A percentile compares a stretch with the other conserved stretches of the same genome.
These are phyloP conservation scores for Leptopilina drosophilae DNA, from an alignment of 2,888 invertebrate genomes.

Conservation along the genomic window DNA sequence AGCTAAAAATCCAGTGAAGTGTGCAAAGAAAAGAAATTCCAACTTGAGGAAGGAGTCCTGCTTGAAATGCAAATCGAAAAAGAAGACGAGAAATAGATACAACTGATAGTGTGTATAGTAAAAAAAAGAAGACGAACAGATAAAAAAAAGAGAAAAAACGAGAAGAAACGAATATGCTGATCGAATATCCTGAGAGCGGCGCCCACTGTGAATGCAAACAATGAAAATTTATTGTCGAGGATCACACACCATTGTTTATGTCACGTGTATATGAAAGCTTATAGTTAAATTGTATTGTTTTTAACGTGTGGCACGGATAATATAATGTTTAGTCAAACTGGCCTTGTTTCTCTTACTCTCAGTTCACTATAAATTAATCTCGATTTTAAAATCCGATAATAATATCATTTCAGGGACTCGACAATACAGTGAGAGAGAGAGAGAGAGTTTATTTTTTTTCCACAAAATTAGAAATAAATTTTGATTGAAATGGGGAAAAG, in stretches of 20 bases:
- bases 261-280: slow-evolving; percentile 2
- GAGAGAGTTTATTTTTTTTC: too few species aligned
- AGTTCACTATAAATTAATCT: slow-evolving; percentile 24
- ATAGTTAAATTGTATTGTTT: slow-evolving; percentile 30
- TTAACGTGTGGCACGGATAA: not conserved
- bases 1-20: slow-evolving; percentile 26
- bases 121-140: not conserved
- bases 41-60: slow-evolving; percentile 29
- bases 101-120: not conserved
- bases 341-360: slow-evolving; percentile 10
- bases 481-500: too few species aligned
- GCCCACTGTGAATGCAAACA: slow-evolving; percentile 35
- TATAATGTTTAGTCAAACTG: slow-evolving; percentile 16
- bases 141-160: not conserved
- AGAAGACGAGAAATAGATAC: slow-evolving; percentile 22
- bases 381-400: slow-evolving; percentile 6
- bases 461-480: too few species aligned
- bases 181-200: slow-evolving; percentile 29
- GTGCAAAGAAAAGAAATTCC: slow-evolving; percentile 22
- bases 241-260: slow-evolving; percentile 13
- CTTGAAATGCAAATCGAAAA: slow-evolving; percentile 35
- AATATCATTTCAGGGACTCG: slow-evolving; percentile 21
- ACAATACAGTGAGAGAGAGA: too few species aligned
- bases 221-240: slow-evolving; percentile 38
- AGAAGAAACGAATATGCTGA: not conserved